Evolutionary conservation across 1,140 invertebrate species (phyloP).

Genomic region (Uloborus diversus): DNA sequence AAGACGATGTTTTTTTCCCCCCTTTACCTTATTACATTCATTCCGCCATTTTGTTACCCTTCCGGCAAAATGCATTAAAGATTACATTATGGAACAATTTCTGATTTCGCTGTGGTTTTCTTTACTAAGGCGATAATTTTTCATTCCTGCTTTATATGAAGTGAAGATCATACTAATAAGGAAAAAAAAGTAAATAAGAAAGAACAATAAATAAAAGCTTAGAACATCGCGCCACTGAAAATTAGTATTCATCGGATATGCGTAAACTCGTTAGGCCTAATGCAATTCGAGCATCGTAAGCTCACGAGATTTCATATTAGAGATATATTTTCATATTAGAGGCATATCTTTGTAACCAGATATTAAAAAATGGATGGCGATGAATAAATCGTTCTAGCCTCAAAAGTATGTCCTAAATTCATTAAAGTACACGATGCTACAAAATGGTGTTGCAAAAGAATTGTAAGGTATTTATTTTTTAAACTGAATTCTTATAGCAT

Average conservation of each 20-base stretch:
- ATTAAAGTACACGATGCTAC: conserved; percentile 9
- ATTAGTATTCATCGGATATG: conserved; percentile 37
- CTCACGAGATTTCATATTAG: conserved; percentile 11
- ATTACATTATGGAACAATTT: conserved; percentile 54
- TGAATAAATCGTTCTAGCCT: conserved; percentile 44
- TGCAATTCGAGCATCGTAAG: conserved; percentile 32
- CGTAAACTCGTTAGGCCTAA: conserved; percentile 50
- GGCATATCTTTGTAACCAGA: too few relatives aligned
- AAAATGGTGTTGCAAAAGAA: too few relatives aligned
- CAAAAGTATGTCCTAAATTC: conserved; percentile 11
- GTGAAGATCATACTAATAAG: conserved; percentile 46
- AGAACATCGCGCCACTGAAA: conserved; percentile 1
- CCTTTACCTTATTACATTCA: conserved; percentile 30
- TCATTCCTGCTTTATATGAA: conserved; percentile 18
- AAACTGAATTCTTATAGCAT: too few relatives aligned
- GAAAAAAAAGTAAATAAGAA: too few relatives aligned
- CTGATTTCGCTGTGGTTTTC: conserved; percentile 22
- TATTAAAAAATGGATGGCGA: conserved; percentile 43
- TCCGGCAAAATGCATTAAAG: conserved; percentile 45
- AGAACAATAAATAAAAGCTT: conserved; percentile 12
- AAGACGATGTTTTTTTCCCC: conserved; percentile 34
- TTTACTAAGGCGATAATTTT: conserved; percentile 32
- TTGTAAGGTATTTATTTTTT: too few relatives aligned
- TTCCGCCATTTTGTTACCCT: conserved; percentile 41
- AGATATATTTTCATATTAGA: not conserved